A percentile compares a stretch with the other conserved stretches of the same genome.
Evolutionary conservation across 2,888 invertebrate species (phyloP).

Genomic region (Caenorhabditis sulstoni): DNA sequence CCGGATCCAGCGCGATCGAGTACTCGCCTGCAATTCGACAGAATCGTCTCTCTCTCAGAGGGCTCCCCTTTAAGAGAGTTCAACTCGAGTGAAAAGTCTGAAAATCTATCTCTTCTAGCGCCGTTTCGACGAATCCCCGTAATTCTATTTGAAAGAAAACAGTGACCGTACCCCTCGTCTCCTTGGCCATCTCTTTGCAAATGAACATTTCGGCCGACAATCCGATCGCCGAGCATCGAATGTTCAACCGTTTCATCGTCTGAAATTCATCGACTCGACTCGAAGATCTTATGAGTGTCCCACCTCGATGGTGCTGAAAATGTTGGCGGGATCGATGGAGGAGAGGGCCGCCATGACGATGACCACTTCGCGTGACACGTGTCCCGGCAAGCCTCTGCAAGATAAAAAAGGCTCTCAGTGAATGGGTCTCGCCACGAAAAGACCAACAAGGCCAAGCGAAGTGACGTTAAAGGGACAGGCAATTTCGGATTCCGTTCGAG

Average conservation of each 20-base stretch:
- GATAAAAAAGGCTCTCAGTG: too few relatives aligned
- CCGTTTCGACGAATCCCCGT: too few relatives aligned
- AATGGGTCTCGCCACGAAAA: too few relatives aligned
- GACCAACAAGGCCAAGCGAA: too few relatives aligned
- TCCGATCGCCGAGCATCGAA: conserved; percentile 95
- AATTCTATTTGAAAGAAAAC: too few relatives aligned
- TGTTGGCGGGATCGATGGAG: conserved; percentile 96
- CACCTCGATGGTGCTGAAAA: conserved; percentile 89
- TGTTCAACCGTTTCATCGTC: conserved; percentile 86
- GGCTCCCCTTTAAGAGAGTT: too few relatives aligned
- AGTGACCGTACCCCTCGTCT: conserved; percentile 87
- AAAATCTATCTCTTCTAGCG: too few relatives aligned
- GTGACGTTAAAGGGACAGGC: too few relatives aligned
- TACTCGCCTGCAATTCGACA: conserved; percentile 81
- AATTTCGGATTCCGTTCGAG: too few relatives aligned
- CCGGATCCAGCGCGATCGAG: conserved; percentile 90
- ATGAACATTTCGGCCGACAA: conserved; percentile 95
- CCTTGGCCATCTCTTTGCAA: conserved; percentile 89
- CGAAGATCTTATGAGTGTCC: background rate
- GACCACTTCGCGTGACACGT: conserved; percentile 94
- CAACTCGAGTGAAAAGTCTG: too few relatives aligned
- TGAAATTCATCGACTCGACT: too few relatives aligned
- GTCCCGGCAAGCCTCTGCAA: conserved; percentile 88
- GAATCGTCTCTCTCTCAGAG: too few relatives aligned
- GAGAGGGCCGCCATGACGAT: conserved; percentile 94